phyloP scores from a whole-genome alignment of 2,797 vertebrate genomes.

The Galagoides demidoff region DNA sequence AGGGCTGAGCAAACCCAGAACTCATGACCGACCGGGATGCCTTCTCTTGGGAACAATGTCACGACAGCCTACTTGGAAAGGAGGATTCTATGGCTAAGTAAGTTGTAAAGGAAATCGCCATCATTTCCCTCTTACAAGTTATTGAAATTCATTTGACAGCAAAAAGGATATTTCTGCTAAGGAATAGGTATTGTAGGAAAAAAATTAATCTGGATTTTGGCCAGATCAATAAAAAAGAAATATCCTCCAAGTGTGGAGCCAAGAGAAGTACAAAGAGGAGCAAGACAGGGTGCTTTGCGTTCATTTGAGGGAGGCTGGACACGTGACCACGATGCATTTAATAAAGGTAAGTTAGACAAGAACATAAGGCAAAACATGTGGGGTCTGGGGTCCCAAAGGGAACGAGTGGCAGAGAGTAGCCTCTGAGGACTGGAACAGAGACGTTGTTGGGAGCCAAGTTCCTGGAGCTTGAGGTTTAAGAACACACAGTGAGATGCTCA shows the following conservation, averaged over 20 bases:
- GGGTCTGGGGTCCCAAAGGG: fast-evolving
- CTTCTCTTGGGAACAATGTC: not conserved
- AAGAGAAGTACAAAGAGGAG: not conserved
- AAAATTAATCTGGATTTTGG: not conserved
- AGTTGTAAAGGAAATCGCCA: not conserved
- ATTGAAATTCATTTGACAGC: not conserved
- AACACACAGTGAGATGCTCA: not conserved
- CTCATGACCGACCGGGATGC: too few relatives aligned
- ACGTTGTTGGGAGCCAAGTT: not conserved
- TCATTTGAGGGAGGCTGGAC: not conserved
- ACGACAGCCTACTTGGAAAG: not conserved
- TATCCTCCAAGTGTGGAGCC: not conserved
- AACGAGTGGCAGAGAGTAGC: not conserved
- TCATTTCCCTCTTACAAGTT: not conserved
- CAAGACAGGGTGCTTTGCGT: not conserved
- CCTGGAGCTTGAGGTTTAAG: not conserved
- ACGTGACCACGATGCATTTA: fast-evolving
- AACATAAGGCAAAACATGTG: not conserved
- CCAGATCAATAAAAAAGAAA: not conserved
- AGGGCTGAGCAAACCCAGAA: not conserved
- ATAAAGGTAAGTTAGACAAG: not conserved
- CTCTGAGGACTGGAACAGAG: not conserved
- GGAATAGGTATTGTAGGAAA: not conserved
- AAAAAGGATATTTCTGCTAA: not conserved
- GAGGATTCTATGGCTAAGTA: not conserved